Base-by-base conservation (phyloP, 2,797 vertebrate species). In the Anguilla megastoma region DNA sequence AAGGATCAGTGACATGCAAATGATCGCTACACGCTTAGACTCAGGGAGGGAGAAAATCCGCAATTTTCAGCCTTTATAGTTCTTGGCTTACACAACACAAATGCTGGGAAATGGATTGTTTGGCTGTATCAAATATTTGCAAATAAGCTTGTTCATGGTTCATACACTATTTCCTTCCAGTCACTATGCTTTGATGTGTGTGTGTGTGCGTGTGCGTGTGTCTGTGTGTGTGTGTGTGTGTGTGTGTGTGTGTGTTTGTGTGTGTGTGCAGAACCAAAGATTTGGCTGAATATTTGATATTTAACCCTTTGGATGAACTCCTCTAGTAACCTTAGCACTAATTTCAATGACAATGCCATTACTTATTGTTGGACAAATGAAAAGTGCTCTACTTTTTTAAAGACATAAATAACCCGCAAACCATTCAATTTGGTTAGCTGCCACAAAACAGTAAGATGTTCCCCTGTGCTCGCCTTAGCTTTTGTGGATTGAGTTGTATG, bases 341-440 rank as follows among this genome's bases (percentile, higher is more conserved):
- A 79, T 79, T 79, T 36, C 74, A 41, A 45, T 79, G 74, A 79
- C 74, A 79, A 79, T 41, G 16, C 6, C 74, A 41, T 79, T 79
- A 21, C 36, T 79, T 41, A 41, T 79, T 79, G n/a, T 79, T 79
- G 74, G 74, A 36, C 21, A 16, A 79, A 79, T 41, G 33, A 79
- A 79, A 79, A 41, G 18, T 79, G 74, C 30, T 18, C 14, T 71
- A 71, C 27, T 76, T 79, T 79, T 79, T 79, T 18, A 4, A 79
- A 79, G 33, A 36, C 69, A 79, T 45, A 41, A 41, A 79, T 79
- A 79, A 45, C 74, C 74, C 18, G 18, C 14, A 79, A 45, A 16
- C 33, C 36, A 76, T 79, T 79, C 33, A 16, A 79, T 79, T 79
- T 79, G 69, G 30, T 79, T 41, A 79, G 74, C 74, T 79, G 74